Percentiles rank a stretch among this genome's conserved stretches.
Conservation (phyloP, 2,888 invertebrate genomes). For the Erpobdella octoculata region DNA sequence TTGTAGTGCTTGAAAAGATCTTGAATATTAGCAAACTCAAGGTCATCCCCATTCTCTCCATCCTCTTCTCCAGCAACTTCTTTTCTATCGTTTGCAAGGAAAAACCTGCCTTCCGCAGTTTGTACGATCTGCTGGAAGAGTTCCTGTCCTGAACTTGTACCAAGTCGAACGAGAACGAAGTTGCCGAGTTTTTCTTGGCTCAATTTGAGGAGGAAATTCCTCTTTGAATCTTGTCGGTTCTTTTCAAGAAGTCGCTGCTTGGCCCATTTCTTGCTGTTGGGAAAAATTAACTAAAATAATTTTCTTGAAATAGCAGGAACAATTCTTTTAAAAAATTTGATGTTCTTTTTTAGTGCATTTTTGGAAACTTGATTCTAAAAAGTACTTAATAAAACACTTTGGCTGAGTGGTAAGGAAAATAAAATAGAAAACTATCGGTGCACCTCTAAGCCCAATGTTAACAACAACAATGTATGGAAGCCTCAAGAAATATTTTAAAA, state of each 20-base stretch:
- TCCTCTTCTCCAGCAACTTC: not conserved
- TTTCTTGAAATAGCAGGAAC: too few relatives aligned
- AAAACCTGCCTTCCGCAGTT: not conserved
- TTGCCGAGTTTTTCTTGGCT: slow-evolving; percentile 18
- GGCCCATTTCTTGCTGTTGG: slow-evolving; percentile 33
- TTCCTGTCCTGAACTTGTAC: not conserved
- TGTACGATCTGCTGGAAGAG: not conserved
- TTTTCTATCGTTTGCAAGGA: not conserved
- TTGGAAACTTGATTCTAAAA: too few relatives aligned
- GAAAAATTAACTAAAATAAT: too few relatives aligned
- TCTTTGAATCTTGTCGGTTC: slow-evolving; percentile 12
- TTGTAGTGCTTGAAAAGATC: not conserved
- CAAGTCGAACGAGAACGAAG: slow-evolving; percentile 27
- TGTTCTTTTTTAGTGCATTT: too few relatives aligned
- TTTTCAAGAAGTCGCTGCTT: slow-evolving; percentile 26
- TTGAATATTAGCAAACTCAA: not conserved
- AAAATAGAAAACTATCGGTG: too few relatives aligned
- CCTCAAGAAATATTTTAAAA: too few relatives aligned
- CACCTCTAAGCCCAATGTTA: too few relatives aligned
- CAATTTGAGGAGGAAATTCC: slow-evolving; percentile 33
- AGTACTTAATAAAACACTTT: too few relatives aligned
- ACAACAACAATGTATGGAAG: too few relatives aligned
- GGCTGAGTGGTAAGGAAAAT: too few relatives aligned
- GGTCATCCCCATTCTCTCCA: not conserved
- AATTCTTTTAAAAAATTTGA: too few relatives aligned